Conservation (phyloP, 1,140 invertebrate species). For the Wasmannia auropunctata region DNA sequence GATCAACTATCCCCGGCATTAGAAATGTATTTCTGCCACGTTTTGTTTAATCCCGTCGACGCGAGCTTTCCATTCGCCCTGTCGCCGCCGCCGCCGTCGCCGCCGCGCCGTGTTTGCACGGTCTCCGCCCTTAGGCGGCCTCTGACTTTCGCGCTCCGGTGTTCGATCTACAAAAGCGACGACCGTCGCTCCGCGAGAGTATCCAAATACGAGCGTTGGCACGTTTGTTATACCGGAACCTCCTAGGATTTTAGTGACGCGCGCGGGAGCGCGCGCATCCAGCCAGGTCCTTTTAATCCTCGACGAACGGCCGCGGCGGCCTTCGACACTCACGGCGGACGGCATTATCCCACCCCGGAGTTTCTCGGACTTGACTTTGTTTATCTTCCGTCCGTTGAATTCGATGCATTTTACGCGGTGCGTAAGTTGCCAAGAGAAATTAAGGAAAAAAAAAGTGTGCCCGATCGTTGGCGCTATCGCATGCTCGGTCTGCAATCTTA, state of each 20-base stretch:
- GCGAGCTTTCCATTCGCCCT: slow-evolving; percentile 22
- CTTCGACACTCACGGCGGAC: slow-evolving; percentile 1
- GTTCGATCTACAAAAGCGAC: slow-evolving; percentile 55
- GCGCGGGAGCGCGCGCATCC: background rate
- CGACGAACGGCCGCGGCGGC: background rate
- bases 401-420: background rate
- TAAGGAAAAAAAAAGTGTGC: background rate
- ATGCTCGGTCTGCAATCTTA: no score
- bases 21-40: slow-evolving; percentile 46
- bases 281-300: slow-evolving; percentile 41
- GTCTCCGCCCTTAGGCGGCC: slow-evolving; percentile 26
- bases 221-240: slow-evolving; percentile 55
- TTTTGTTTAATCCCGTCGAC: slow-evolving; percentile 53
- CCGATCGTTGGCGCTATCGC: background rate
- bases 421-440: background rate
- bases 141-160: slow-evolving; percentile 39
- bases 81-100: no score
- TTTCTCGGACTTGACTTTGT: slow-evolving; percentile 22
- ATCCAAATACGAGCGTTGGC: slow-evolving; percentile 46
- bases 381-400: background rate
- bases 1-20: slow-evolving; percentile 41
- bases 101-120: slow-evolving; percentile 11
- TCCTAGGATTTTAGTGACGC: slow-evolving; percentile 51
- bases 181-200: slow-evolving; percentile 3
- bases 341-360: background rate